Evolutionary conservation across 2,797 vertebrate species (phyloP).

Genomic region (Tokudaia tokunoshimensis): DNA sequence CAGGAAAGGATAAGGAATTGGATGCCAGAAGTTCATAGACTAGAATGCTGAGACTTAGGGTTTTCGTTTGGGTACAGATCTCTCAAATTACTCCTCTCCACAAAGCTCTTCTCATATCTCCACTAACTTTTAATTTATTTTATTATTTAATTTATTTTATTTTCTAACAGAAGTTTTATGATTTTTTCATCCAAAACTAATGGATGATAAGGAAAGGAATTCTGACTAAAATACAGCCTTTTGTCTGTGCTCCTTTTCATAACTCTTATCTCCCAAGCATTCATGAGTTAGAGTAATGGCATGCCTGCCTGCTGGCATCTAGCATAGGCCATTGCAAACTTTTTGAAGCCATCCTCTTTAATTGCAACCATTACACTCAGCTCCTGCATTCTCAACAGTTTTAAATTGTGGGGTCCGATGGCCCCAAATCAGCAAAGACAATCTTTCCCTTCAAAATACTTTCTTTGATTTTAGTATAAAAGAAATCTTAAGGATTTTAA

Average conservation of each 20-base stretch:
- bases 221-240: constrained; percentile 22
- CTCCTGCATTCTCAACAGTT: constrained; percentile 1
- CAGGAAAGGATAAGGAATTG: neutral
- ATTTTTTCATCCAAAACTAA: constrained; percentile 30
- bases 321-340: constrained; percentile 21
- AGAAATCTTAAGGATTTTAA: constrained; percentile 58
- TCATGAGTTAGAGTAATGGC: neutral
- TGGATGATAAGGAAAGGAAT: constrained; percentile 4
- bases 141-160: neutral
- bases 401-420: constrained; percentile 44
- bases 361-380: constrained; percentile 54
- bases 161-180: neutral
- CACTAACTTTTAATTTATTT: neutral
- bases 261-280: neutral
- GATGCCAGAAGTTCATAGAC: neutral
- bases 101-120: neutral
- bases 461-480: constrained; percentile 58
- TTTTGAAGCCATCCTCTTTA: constrained; percentile 64
- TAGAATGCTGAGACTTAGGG: neutral
- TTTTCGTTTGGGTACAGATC: neutral
- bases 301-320: neutral
- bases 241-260: neutral
- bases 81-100: neutral
- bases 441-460: constrained; percentile 22
- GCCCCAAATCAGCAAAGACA: constrained; percentile 39